Conservation (phyloP, 1,140 invertebrate genomes). For the Sitobion miscanthi region DNA sequence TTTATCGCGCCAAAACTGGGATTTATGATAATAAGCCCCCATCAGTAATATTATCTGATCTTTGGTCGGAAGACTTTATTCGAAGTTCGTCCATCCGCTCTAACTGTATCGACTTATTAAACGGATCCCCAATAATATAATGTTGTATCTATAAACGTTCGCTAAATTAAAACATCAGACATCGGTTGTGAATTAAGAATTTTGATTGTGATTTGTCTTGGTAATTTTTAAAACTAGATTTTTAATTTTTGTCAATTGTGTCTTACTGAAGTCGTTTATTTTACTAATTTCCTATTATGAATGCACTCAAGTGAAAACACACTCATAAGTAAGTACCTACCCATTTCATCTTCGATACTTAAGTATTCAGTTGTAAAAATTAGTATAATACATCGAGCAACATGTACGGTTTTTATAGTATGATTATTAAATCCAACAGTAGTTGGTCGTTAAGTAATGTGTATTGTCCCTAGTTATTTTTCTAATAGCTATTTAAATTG, state of each 20-base stretch:
- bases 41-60: background rate
- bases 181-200: no score
- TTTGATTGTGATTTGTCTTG: background rate
- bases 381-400: no score
- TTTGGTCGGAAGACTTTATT: background rate
- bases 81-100: background rate
- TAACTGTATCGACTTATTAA: background rate
- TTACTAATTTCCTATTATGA: background rate
- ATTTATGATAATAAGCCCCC: background rate
- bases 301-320: background rate
- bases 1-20: conserved; percentile 5
- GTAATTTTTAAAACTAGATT: background rate
- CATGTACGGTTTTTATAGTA: background rate
- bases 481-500: background rate
- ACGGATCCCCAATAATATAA: background rate
- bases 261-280: background rate
- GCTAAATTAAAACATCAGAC: background rate
- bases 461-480: background rate
- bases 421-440: background rate
- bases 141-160: background rate
- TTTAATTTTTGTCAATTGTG: background rate
- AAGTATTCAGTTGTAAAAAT: no score
- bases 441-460: background rate
- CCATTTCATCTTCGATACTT: background rate
- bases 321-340: background rate